phyloP scores from a whole-genome alignment of 2,113 vertebrate species.

The Narcine bancroftii region DNA sequence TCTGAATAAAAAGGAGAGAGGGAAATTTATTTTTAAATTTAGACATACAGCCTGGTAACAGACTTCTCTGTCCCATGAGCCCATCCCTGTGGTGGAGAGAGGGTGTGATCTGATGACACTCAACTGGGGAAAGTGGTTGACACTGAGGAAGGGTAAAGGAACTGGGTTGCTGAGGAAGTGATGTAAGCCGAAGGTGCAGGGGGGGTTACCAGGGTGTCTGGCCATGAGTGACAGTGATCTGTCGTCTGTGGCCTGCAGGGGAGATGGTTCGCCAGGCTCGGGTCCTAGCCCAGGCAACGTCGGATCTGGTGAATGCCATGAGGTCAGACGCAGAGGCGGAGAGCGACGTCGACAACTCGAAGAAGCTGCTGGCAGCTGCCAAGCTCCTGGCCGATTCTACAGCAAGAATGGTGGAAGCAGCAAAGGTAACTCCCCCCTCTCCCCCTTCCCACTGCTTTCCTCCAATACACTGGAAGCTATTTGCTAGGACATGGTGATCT shows the following conservation, averaged over 20 bases:
- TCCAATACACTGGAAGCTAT: no score
- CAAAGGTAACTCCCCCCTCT: constrained; percentile 66
- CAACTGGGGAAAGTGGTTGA: background rate
- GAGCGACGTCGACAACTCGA: constrained; percentile 93
- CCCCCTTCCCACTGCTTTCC: background rate
- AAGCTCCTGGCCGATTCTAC: constrained; percentile 95
- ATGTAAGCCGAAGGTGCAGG: no score
- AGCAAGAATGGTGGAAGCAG: constrained; percentile 96
- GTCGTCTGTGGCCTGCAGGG: constrained; percentile 54
- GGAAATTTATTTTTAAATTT: no score
- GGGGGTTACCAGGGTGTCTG: background rate
- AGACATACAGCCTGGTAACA: no score
- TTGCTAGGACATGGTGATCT: no score
- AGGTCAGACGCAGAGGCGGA: constrained; percentile 92
- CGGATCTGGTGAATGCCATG: constrained; percentile 93
- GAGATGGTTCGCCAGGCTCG: constrained; percentile 96
- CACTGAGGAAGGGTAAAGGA: background rate
- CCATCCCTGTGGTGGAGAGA: no score
- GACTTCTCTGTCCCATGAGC: no score
- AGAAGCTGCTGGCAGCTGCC: constrained; percentile 91
- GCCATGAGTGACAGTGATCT: background rate
- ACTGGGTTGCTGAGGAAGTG: background rate
- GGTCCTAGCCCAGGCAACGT: constrained; percentile 94
- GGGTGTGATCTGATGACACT: background rate
- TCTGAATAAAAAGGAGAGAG: no score